Evolutionary conservation across 2,797 vertebrate species (phyloP), one percentile per base, ranked within the genome.

Genomic region (Microctenopoma lineatum): DNA sequence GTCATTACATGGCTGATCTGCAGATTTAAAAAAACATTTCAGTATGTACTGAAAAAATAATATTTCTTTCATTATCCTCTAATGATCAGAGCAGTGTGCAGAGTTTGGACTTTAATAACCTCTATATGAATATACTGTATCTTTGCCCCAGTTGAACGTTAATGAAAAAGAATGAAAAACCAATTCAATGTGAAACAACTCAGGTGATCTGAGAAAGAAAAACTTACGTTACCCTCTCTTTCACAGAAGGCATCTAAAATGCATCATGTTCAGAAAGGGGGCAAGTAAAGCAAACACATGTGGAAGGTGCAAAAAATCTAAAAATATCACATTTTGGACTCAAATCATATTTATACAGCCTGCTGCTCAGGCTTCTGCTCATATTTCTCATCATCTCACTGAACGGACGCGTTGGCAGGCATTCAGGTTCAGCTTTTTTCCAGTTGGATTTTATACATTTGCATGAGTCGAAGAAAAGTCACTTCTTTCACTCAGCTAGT

Each of bases 11-110:
- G 27, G 58, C 66, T 18, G 21, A 74, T 83, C 69, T 74, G 41
- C 72, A 71, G 80, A 85, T 86, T 88, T 82, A 87, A 77, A 80
- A 69, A 87, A 83, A 75, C 61, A 82, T 80, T 86, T 84, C 64
- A 70, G 82, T 51, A 59, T 61, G 29, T 45, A 50, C 78, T 84
- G 80, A 90, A 79, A 86, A 70, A 62, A 86, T 81, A 85, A 85
- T 88, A 77, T 87, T 92, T 92, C 73, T 90, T 88, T 84, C 66
- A 90, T 90, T 88, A 92, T 77, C 57, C 77, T 70, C 48, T 64
- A 42, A 50, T 72, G 80, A 56, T 79, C 38, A 66, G 58, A 79
- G 44, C 73, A 67, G 51, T 45, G 44, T 66, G 50, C 64, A 75
- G 66, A 65, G 68, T 79, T 81, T 84, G 53, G 75, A 76, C 79